Base-by-base conservation (phyloP, 2,888 invertebrate genomes). In the Clivina fossor region DNA sequence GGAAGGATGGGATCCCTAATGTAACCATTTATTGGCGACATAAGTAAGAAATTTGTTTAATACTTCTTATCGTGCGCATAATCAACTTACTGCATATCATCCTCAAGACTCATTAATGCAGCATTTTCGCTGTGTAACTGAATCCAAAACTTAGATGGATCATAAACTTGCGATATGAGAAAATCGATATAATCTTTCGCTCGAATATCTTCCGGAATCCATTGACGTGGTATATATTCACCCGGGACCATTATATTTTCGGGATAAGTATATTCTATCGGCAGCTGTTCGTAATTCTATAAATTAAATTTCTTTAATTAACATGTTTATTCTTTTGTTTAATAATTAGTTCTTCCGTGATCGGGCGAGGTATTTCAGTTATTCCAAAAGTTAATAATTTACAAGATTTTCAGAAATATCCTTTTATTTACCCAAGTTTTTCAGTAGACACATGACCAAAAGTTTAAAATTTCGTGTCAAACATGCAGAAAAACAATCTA, bases 111-210 rank as follows among this genome's bases (percentile, higher is more conserved):
- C 60, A 78, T 74, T 68, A 80, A 60, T 66, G 71, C 60, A 0
- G 64, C 35, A 8, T 33, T 24, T 18, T 30, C 13, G n/a, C n/a
- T n/a, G n/a, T n/a, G n/a, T 9, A 76, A 72, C 61, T 75, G 70
- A 59, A 80, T 63, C 81, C 81, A 81, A 69, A 81, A 78, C 69
- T 80, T 81, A 19, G 78, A 77, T 33, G 79, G 77, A 61, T 81
- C 80, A 71, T 79, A 81, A 60, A 81, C 75, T 71, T 74, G 80
- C 11, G 73, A 77, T 38, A 81, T 71, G 18, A 69, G 62, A 46
- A 80, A 72, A 62, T 76, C 75, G 4, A 78, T 37, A 24, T 56
- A 59, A 16, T 65, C 66, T 18, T 58, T 57, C 3, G 53, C 60
- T 37, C 57, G 50, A n/a, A 40, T 13, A 1, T 61, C 56, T 16